These are phyloP conservation scores for Astreopora myriophthalma DNA, from an alignment of 64 coral and sea anemone genomes.

Conservation along the genomic window DNA sequence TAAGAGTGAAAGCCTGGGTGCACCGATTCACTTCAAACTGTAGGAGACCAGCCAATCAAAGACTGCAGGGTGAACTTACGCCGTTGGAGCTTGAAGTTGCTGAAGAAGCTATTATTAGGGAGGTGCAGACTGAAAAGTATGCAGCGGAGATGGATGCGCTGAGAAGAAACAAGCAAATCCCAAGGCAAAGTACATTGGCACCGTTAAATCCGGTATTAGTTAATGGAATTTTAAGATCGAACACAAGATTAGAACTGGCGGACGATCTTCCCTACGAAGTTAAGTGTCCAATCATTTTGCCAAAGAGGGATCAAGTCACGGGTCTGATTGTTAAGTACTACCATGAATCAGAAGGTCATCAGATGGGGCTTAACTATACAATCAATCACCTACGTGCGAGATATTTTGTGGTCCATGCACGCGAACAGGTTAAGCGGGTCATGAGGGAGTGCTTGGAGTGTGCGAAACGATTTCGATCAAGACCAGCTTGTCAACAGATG, in stretches of 20 bases:
- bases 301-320: conserved; percentile 60
- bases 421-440: conserved; percentile 26
- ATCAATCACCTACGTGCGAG: conserved; percentile 63
- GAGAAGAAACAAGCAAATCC: neutral
- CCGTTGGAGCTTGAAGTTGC: conserved; percentile 20
- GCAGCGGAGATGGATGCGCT: conserved; percentile 43
- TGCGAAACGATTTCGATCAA: neutral
- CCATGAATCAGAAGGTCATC: conserved; percentile 55
- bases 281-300: conserved; percentile 70
- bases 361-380: conserved; percentile 65
- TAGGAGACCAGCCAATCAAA: neutral
- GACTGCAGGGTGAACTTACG: conserved; percentile 66
- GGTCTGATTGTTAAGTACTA: conserved; percentile 59
- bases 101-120: conserved; percentile 52
- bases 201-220: conserved; percentile 36
- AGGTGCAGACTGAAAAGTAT: conserved; percentile 56
- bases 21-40: conserved; percentile 49
- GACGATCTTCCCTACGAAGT: conserved; percentile 46
- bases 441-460: neutral
- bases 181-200: neutral
- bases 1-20: conserved; percentile 51
- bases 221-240: conserved; percentile 57
- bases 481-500: conserved; percentile 27
- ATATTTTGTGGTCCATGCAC: conserved; percentile 40
- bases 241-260: conserved; percentile 54